phyloP scores from a whole-genome alignment of 2,797 vertebrate species.

The Microctenopoma lineatum region DNA sequence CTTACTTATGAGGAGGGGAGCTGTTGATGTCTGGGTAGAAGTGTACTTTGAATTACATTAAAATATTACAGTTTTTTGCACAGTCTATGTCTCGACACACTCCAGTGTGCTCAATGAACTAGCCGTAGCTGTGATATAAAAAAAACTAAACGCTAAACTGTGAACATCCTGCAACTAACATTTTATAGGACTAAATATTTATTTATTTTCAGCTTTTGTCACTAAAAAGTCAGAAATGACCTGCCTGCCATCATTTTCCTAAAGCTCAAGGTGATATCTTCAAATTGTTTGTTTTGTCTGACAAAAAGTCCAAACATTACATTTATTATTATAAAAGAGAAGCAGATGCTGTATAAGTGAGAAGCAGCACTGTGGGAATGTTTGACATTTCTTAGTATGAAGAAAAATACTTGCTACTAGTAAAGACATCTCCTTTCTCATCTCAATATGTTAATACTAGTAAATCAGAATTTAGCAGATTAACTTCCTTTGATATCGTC shows the following conservation, averaged over 20 bases:
- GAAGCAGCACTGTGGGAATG: no score
- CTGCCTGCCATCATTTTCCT: neutral
- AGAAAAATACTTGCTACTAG: no score
- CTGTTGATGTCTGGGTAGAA: constrained; percentile 20
- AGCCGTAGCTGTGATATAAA: no score
- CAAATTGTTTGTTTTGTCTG: constrained; percentile 11
- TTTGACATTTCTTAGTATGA: no score
- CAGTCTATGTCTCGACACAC: neutral
- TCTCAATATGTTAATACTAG: no score
- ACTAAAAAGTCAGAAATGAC: neutral
- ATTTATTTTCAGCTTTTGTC: no score
- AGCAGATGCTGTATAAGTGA: neutral
- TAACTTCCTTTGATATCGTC: no score
- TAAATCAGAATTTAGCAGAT: no score
- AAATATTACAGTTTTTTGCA: constrained; percentile 15
- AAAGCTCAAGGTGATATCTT: neutral
- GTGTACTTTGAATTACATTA: constrained; percentile 24
- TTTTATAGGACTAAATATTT: neutral
- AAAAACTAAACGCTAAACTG: neutral
- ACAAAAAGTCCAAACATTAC: neutral
- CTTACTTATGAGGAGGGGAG: constrained; percentile 13
- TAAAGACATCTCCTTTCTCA: no score
- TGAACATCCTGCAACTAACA: neutral
- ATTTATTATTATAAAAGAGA: neutral
- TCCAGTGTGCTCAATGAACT: neutral